Base-by-base conservation (phyloP, 2,113 vertebrate species). In the Tetraodon nigroviridis region DNA sequence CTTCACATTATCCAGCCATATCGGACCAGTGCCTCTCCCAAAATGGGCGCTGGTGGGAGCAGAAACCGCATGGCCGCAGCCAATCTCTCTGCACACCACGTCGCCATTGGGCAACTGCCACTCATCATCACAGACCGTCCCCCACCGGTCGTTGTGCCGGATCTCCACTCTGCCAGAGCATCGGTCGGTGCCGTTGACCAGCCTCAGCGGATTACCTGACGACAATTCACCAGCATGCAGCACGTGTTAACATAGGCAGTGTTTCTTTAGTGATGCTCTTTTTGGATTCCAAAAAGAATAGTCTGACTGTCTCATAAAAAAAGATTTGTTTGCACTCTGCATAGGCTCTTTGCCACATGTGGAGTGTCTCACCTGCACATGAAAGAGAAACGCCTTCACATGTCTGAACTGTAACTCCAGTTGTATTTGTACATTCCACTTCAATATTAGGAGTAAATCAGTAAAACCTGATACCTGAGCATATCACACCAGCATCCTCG, bases 81-180 rank as follows among this genome's bases (percentile, higher is more conserved):
- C 83, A 3, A 86, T 45, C 45, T 88, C 83, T 61, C 58, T 64
- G 7, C 85, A 87, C 6, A 84, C 85, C 7, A 87, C 83, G 27
- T 83, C 74, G 0, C 67, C 81, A 15, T 61, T 75, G 1, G 0
- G 0, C 6, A 85, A 15, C 46, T 46, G 11, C 83, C 83, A 87
- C 3, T 81, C 80, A 13, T 87, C 85, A 21, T 86, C 85, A 51
- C 86, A 87, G 22, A 86, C 84, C 2, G 84, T 87, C 41, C 86
- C 85, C 85, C 85, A 87, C 49, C 63, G 14, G 70, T 78, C 53
- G 67, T 76, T 77, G n/a, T 87, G 67, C 21, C 55, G 3, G 55
- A 87, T 0, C 66, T 87, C 85, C 58, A 87, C 58, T 62, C 85
- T 61, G 1, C 85, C 85, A 2, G 83, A 84, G 60, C 85, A 87